These are phyloP conservation scores for Picathartes gymnocephalus DNA, from an alignment of 2,113 vertebrate species.

Conservation along the genomic window DNA sequence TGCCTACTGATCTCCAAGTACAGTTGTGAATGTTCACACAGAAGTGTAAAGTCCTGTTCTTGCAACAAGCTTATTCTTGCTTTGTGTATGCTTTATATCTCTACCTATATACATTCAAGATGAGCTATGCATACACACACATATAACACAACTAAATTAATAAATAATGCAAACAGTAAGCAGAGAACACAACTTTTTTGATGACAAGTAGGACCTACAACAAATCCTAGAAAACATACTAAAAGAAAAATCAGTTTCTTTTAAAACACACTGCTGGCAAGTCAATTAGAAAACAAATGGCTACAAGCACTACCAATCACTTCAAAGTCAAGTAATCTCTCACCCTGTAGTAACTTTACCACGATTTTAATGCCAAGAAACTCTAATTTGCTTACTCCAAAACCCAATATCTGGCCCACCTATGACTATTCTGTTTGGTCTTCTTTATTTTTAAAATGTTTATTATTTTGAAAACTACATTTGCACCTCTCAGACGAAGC, in stretches of 20 bases:
- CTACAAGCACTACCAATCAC: neutral
- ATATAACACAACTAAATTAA: neutral
- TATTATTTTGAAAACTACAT: neutral
- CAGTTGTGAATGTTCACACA: neutral
- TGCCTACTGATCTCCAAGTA: neutral
- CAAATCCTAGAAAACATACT: neutral
- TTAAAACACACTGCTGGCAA: neutral
- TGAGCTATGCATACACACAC: neutral
- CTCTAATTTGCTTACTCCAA: neutral
- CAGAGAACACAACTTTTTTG: neutral
- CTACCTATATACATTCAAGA: neutral
- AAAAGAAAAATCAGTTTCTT: neutral
- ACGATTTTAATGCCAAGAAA: neutral
- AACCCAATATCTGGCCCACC: neutral
- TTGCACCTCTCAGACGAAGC: neutral
- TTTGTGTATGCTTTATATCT: neutral
- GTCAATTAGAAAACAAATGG: neutral
- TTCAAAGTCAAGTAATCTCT: neutral
- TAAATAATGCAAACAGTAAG: neutral
- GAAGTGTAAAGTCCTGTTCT: neutral
- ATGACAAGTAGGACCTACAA: neutral
- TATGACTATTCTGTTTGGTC: neutral
- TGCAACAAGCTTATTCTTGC: neutral
- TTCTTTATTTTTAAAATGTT: neutral
- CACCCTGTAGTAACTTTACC: neutral